phyloP scores from a whole-genome alignment of 2,797 vertebrate genomes.

The Hemibagrus guttatus region DNA sequence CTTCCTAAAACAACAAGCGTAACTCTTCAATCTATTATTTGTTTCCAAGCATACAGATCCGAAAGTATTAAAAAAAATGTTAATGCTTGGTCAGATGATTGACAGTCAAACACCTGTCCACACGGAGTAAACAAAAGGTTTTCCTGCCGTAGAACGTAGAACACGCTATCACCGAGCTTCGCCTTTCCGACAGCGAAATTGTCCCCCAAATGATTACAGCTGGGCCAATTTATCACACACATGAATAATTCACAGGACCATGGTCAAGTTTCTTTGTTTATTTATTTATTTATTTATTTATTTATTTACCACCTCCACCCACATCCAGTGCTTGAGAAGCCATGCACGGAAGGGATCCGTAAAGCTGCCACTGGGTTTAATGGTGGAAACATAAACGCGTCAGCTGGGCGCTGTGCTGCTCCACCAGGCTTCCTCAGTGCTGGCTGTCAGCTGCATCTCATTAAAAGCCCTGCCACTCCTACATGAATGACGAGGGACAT shows the following conservation, averaged over 20 bases:
- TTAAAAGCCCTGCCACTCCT: constrained; percentile 46
- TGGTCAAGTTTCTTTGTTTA: constrained; percentile 25
- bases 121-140: constrained; percentile 39
- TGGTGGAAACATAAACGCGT: constrained; percentile 47
- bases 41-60: background rate
- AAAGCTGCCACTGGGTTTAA: constrained; percentile 57
- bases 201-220: constrained; percentile 64
- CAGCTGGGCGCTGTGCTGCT: constrained; percentile 35
- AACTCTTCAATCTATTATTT: background rate
- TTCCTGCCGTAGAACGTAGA: constrained; percentile 26
- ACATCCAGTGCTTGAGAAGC: constrained; percentile 49
- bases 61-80: constrained; percentile 15
- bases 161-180: constrained; percentile 34
- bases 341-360: constrained; percentile 46
- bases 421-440: constrained; percentile 11
- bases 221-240: constrained; percentile 69
- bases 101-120: constrained; percentile 32
- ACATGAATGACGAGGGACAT: constrained; percentile 47
- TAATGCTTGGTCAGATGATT: constrained; percentile 47
- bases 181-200: constrained; percentile 63
- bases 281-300: constrained; percentile 33
- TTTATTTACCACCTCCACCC: background rate
- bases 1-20: background rate
- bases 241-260: constrained; percentile 71
- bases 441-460: constrained; percentile 59